Conservation (phyloP, 2,888 invertebrate species). For the Phragmatobia fuliginosa region DNA sequence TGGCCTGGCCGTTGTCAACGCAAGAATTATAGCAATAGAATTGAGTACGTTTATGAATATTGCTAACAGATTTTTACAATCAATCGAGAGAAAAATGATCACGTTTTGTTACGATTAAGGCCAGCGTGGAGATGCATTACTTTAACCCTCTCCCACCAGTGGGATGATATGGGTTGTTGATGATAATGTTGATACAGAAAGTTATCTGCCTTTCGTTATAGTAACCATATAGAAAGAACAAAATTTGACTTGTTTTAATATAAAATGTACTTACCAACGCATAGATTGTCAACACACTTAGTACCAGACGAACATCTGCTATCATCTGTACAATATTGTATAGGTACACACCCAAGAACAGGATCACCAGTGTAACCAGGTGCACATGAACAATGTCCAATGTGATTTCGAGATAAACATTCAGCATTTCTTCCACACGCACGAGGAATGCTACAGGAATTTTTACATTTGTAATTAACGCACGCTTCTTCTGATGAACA, state of each 20-base stretch:
- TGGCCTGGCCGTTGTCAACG: background rate
- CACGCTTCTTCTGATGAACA: conserved; percentile 91
- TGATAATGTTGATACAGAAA: no score
- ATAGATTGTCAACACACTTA: conserved; percentile 93
- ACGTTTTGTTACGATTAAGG: no score
- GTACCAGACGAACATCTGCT: conserved; percentile 94
- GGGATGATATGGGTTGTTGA: no score
- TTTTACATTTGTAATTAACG: conserved; percentile 91
- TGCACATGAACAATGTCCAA: conserved; percentile 93
- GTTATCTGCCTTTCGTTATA: no score
- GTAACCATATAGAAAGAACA: background rate
- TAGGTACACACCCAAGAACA: conserved; percentile 92
- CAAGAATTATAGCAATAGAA: background rate
- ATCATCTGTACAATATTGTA: conserved; percentile 94
- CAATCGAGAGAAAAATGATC: background rate
- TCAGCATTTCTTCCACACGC: conserved; percentile 94
- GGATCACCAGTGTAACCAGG: conserved; percentile 95
- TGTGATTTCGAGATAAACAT: conserved; percentile 92
- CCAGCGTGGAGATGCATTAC: no score
- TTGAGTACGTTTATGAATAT: background rate
- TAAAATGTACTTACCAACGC: conserved; percentile 86
- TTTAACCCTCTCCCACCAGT: no score
- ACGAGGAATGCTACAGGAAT: conserved; percentile 93
- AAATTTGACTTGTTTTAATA: background rate
- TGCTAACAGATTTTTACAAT: background rate